A percentile compares a stretch with the other conserved stretches of the same genome.
Evolutionary conservation across 2,797 vertebrate species (phyloP).

Genomic region (Gallinago nigripennis): DNA sequence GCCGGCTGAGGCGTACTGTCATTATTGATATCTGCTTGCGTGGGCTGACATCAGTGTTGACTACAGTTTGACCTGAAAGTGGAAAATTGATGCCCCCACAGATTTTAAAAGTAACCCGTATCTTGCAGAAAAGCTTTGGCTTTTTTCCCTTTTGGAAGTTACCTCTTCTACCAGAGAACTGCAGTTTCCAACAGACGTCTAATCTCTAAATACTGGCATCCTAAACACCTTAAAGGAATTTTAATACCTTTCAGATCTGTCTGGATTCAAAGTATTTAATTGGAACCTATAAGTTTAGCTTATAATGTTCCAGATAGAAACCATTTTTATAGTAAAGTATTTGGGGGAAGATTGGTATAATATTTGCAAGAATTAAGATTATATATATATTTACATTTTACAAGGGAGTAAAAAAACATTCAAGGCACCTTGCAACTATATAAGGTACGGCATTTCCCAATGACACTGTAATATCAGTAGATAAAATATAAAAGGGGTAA

Average conservation of each 20-base stretch:
- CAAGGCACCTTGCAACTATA: neutral
- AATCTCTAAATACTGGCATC: neutral
- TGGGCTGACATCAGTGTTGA: slow-evolving; percentile 36
- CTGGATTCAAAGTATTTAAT: neutral
- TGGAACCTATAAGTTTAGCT: neutral
- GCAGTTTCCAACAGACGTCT: neutral
- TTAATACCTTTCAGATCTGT: neutral
- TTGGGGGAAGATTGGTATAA: neutral
- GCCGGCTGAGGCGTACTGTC: neutral
- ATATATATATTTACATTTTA: neutral
- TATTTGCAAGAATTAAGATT: neutral
- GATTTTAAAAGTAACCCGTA: slow-evolving; percentile 13
- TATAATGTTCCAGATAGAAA: neutral
- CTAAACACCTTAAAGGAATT: neutral
- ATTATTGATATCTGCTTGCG: neutral
- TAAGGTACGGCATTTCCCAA: neutral
- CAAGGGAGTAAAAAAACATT: neutral
- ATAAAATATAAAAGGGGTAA: neutral
- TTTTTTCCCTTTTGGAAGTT: neutral
- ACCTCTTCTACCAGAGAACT: neutral
- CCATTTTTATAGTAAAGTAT: neutral
- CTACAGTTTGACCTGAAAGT: slow-evolving; percentile 49
- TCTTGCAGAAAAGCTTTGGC: neutral
- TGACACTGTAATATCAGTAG: neutral
- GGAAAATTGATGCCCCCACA: slow-evolving; percentile 52